A percentile compares a stretch with the other conserved stretches of the same genome.
These are phyloP conservation scores for Percopsis omiscomaycus DNA, from an alignment of 2,797 vertebrate species.

Conservation along the genomic window DNA sequence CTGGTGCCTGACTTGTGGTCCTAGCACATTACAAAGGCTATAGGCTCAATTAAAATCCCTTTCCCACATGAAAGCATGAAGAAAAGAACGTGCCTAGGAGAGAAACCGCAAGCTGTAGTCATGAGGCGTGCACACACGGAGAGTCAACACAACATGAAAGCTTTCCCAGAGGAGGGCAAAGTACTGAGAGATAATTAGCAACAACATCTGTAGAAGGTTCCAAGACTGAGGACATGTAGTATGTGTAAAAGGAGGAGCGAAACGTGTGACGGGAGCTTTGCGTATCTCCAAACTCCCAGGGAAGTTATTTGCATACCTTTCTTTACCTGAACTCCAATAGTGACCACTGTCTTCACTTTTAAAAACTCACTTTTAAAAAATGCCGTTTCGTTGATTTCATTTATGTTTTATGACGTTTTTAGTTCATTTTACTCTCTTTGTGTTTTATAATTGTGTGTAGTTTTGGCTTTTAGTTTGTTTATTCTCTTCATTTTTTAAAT, in stretches of 20 bases:
- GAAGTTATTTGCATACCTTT: not conserved
- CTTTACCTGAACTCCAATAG: too few relatives aligned
- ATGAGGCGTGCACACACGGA: slow-evolving; percentile 25
- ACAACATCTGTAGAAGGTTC: slow-evolving; percentile 39
- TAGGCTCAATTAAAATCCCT: slow-evolving; percentile 21
- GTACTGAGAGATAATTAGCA: slow-evolving; percentile 35
- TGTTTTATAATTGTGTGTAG: too few relatives aligned
- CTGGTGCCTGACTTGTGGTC: slow-evolving; percentile 32
- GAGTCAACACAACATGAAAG: slow-evolving; percentile 26
- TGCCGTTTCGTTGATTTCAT: too few relatives aligned
- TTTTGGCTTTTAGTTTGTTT: too few relatives aligned
- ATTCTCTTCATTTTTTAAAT: too few relatives aligned
- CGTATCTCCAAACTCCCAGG: not conserved
- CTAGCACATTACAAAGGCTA: slow-evolving; percentile 20
- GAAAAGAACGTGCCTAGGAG: slow-evolving; percentile 5
- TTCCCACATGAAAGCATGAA: slow-evolving; percentile 54
- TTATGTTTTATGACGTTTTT: too few relatives aligned
- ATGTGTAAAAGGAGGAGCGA: slow-evolving; percentile 7
- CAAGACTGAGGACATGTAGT: slow-evolving; percentile 12
- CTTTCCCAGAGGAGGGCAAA: slow-evolving; percentile 31
- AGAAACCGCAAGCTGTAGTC: slow-evolving; percentile 36
- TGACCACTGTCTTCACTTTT: too few relatives aligned
- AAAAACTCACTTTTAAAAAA: too few relatives aligned
- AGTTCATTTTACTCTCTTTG: too few relatives aligned
- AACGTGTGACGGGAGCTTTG: slow-evolving; percentile 6